Evolutionary conservation across 2,797 vertebrate species (phyloP).

Genomic region (Sebastes paucispinis): DNA sequence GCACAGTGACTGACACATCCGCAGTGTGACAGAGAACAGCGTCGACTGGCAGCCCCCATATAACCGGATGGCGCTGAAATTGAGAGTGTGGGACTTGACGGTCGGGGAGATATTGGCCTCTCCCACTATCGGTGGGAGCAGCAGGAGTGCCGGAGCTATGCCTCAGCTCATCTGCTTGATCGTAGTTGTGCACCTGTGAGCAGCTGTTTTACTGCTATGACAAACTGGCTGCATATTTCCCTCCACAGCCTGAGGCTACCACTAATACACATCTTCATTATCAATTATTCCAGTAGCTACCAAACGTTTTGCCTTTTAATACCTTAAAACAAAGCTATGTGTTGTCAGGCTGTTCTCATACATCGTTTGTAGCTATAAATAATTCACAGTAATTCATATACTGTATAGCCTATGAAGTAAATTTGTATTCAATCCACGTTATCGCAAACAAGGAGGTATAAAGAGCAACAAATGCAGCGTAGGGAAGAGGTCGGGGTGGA

Average conservation of each 20-base stretch:
- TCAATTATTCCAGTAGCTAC: neutral
- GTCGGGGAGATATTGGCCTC: slow-evolving; percentile 22
- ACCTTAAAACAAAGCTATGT: neutral
- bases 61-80: slow-evolving; percentile 8
- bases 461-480: no score
- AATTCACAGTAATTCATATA: no score
- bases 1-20: slow-evolving; percentile 57
- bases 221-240: neutral
- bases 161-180: slow-evolving; percentile 42
- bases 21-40: slow-evolving; percentile 37
- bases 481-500: no score
- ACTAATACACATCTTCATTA: slow-evolving; percentile 4
- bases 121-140: slow-evolving; percentile 22
- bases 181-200: slow-evolving; percentile 50
- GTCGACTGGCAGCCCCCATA: slow-evolving; percentile 39
- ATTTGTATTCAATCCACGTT: no score
- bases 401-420: no score
- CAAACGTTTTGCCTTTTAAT: neutral
- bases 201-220: slow-evolving; percentile 30
- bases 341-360: no score
- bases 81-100: slow-evolving; percentile 44
- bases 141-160: slow-evolving; percentile 32
- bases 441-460: no score
- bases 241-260: neutral
- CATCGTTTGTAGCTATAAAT: no score